These are phyloP conservation scores for Oncorhynchus keta DNA, from an alignment of 2,113 vertebrate species.

Conservation along the genomic window DNA sequence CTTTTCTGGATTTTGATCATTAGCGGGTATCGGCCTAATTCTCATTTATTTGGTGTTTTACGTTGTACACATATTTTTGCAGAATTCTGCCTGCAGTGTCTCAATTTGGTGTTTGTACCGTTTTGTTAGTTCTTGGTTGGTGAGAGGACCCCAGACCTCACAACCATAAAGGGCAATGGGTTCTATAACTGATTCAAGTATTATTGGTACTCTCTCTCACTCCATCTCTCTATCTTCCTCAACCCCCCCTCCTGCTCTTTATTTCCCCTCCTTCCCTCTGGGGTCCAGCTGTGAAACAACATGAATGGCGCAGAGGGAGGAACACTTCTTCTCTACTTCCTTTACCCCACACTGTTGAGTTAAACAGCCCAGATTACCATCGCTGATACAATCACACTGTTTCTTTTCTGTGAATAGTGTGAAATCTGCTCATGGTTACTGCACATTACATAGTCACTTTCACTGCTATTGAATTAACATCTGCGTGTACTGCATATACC, in stretches of 20 bases:
- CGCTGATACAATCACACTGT: constrained; percentile 16
- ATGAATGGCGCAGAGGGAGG: constrained; percentile 21
- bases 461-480: constrained; percentile 31
- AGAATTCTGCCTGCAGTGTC: too few species aligned
- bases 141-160: too few species aligned
- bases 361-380: constrained; percentile 40
- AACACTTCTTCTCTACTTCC: background rate
- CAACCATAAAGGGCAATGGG: too few species aligned
- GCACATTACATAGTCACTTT: constrained; percentile 17
- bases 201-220: background rate
- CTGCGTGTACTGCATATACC: background rate
- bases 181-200: too few species aligned
- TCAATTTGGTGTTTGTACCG: too few species aligned
- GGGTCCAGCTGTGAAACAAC: constrained; percentile 28
- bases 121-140: too few species aligned
- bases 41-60: too few species aligned
- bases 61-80: too few species aligned
- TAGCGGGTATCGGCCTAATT: too few species aligned
- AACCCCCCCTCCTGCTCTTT: background rate
- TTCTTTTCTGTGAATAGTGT: constrained; percentile 2
- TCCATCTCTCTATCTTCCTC: background rate
- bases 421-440: constrained; percentile 6
- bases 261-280: background rate
- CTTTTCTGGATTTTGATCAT: too few species aligned
- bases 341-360: background rate